Evolutionary conservation across 2,113 vertebrate species (phyloP), one percentile per base, ranked within the genome.

Genomic region (Thinocorus orbignyianus): DNA sequence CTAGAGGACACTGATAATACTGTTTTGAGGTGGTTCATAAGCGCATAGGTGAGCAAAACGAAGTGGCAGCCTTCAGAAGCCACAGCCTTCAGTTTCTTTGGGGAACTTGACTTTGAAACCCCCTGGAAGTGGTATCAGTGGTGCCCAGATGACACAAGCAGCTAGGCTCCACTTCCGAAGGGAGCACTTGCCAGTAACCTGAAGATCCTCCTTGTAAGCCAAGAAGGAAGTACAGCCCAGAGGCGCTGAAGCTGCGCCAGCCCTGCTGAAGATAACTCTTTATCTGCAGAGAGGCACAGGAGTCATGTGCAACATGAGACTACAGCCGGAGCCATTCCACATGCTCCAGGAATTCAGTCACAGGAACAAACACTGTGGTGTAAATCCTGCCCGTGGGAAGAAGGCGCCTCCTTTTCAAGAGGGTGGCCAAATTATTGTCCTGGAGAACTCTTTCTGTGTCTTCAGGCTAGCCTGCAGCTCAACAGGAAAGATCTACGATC

Each of bases 281-380:
- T 46, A 64, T 91, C 94, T 88, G 64, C 68, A 31, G 35, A 79
- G 35, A 71, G 61, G 55, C 78, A 55, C 1, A 37, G 31, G 87
- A 72, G 81, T 72, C 91, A 88, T 0, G 1, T 24, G 86, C 79
- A 97, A 91, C 30, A 37, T 24, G 91, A 81, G 62, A 88, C 77
- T 70, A 11, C 58, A 73, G 78, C 71, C 83, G 64, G 74, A 92
- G 76, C 48, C 28, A 41, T 90, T 73, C n/a, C 86, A 80, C 84
- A 44, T 70, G 68, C 82, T 96, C 62, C 87, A 93, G 71, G 90
- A 92, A 95, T 94, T 57, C 44, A 49, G 37, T 77, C 69, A 57
- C 60, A 94, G 94, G 89, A 94, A 80, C 48, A 92, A 96, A 92
- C 88, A 76, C 48, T 1, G 0, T n/a, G 72, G 79, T 92, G 76